Base-by-base conservation (phyloP, 2,888 invertebrate species). In the Choristoneura rosaceana region DNA sequence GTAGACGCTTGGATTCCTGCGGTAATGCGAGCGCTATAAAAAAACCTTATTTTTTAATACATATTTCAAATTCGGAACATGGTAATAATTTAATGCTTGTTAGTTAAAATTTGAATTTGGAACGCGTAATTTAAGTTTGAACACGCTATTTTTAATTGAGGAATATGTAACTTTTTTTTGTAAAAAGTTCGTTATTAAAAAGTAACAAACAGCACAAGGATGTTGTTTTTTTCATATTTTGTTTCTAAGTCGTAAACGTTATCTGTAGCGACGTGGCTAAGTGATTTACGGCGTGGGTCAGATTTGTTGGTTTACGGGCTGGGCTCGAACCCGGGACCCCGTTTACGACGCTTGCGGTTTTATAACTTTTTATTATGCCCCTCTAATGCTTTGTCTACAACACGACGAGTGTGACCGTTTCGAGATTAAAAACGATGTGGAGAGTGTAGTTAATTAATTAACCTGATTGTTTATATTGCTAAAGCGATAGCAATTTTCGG, bases 211-310 rank as follows among this genome's bases (percentile, higher is more conserved):
- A 75, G 73, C 74, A 74, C 73, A 52, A 52, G 52, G 17, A 74
- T 69, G 61, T 68, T 73, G 71, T 74, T 69, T 73, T 73, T 73
- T 83, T 83, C 79, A 90, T 87, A 90, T 89, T 90, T 87, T 83
- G 87, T 87, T 87, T 82, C 82, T 84, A 84, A 85, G 84, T 86
- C 87, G 85, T 91, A 91, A 91, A 88, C 81, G 87, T 92, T 93
- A 93, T 93, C 92, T 91, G 88, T 88, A 88, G 88, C 88, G 88
- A 87, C 90, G 92, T 89, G 93, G 86, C 90, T 92, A 93, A 93
- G 91, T 93, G 93, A 94, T 94, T 93, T 94, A 94, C 89, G 92
- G 92, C 82, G 83, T 86, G 85, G 91, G 92, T 93, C 92, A 92
- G 93, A 91, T 92, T 93, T 93, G 93, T 93, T 92, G 89, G 93